phyloP scores from a whole-genome alignment of 2,888 invertebrate species.

The Maniola hyperantus region DNA sequence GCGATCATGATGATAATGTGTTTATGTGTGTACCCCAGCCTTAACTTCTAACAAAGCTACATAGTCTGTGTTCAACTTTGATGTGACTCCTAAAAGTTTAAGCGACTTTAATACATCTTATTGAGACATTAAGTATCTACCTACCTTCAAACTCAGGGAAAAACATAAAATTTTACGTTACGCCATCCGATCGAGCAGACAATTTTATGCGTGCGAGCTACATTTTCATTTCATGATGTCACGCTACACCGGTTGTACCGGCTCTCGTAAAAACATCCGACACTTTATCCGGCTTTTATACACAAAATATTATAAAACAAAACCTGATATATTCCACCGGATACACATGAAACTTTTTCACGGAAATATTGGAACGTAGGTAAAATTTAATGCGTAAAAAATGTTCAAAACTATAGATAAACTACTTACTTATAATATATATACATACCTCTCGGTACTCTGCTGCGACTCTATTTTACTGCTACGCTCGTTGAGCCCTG shows the following conservation, averaged over 20 bases:
- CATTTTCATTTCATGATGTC: slow-evolving; percentile 46
- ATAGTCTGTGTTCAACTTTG: background rate
- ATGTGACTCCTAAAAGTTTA: slow-evolving; percentile 1
- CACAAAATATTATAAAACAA: slow-evolving; percentile 19
- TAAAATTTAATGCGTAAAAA: background rate
- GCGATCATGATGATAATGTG: too few species aligned
- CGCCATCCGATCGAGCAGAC: slow-evolving; percentile 58
- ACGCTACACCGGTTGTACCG: slow-evolving; percentile 26
- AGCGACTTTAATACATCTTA: slow-evolving; percentile 3
- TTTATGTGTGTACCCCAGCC: too few species aligned
- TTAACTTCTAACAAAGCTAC: too few species aligned
- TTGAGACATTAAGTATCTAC: background rate
- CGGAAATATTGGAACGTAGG: slow-evolving; percentile 1
- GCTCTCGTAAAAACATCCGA: slow-evolving; percentile 23
- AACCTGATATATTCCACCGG: slow-evolving; percentile 13
- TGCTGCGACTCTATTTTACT: too few species aligned
- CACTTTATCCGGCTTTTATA: slow-evolving; percentile 13
- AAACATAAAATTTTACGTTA: slow-evolving; percentile 9
- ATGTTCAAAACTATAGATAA: too few species aligned
- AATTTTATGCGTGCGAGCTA: slow-evolving; percentile 69
- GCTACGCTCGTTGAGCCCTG: too few species aligned
- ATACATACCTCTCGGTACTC: too few species aligned
- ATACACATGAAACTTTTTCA: background rate
- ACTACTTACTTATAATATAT: too few species aligned
- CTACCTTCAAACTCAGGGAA: background rate